Conservation (phyloP, 2,113 vertebrate species). For the Campylomormyrus numenius region DNA sequence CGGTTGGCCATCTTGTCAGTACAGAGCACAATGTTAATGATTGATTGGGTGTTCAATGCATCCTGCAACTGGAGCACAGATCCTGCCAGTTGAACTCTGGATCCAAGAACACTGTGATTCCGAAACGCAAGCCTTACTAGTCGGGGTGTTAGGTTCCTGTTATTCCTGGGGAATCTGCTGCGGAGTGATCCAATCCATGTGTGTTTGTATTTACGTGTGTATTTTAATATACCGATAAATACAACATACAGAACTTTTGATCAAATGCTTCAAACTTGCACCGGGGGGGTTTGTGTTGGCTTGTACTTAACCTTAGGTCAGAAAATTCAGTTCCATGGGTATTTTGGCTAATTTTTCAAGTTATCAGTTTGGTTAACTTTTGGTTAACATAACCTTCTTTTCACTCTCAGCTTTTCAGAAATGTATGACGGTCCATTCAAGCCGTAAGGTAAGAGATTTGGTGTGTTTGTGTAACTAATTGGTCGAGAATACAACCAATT, state of each 20-base stretch:
- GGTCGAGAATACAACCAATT: background rate
- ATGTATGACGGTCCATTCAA: constrained; percentile 42
- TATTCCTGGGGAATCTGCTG: background rate
- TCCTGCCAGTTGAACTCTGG: constrained; percentile 12
- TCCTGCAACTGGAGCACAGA: background rate
- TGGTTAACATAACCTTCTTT: constrained; percentile 16
- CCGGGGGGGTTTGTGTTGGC: background rate
- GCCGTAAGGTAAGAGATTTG: constrained; percentile 38
- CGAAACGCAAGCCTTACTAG: background rate
- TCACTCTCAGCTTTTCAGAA: constrained; percentile 54
- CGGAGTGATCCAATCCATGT: constrained; percentile 1
- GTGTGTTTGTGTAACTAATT: background rate
- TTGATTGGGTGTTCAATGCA: constrained; percentile 3
- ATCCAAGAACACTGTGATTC: background rate
- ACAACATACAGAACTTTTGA: background rate
- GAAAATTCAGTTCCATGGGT: background rate
- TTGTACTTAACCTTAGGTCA: background rate
- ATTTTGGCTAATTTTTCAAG: background rate
- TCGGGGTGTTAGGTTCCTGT: background rate
- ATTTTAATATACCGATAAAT: background rate
- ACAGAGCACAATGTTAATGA: background rate
- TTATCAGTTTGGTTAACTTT: background rate
- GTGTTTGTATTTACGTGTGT: constrained; percentile 15
- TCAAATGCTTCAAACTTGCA: background rate
- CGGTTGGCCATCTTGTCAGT: constrained; percentile 1